Percentiles rank a stretch among this genome's conserved stretches.
Evolutionary conservation across 2,113 vertebrate genomes (phyloP).

Genomic region (Xenotilapia flavipinnis): DNA sequence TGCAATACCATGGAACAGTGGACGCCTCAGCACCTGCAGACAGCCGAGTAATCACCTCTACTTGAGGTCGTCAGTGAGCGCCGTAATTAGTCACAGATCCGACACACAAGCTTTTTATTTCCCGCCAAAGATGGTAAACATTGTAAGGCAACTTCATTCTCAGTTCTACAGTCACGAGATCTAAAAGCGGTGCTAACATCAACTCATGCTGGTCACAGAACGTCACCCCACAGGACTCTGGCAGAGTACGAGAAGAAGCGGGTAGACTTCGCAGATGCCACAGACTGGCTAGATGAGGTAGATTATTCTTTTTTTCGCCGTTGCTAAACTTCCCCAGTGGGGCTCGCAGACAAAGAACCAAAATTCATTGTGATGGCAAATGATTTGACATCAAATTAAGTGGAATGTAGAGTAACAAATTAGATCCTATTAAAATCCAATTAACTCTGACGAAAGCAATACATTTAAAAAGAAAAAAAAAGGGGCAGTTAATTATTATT

Average conservation of each 20-base stretch:
- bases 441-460: neutral
- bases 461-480: accelerated
- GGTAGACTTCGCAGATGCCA: conserved; percentile 14
- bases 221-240: neutral
- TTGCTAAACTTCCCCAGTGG: neutral
- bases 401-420: conserved; percentile 23
- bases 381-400: neutral
- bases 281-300: conserved; percentile 66
- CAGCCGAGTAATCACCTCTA: neutral
- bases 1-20: neutral
- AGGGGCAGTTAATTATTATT: neutral
- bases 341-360: neutral
- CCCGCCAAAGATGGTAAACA: neutral
- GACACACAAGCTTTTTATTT: neutral
- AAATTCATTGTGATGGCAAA: neutral
- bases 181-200: neutral
- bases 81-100: neutral
- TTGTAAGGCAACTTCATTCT: neutral
- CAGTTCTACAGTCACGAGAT: neutral
- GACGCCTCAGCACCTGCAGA: neutral
- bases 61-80: neutral
- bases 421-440: neutral
- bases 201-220: neutral
- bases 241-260: neutral
- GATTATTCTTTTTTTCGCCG: conserved; percentile 33